These are phyloP conservation scores for Oreochromis grahami DNA, from an alignment of 2,797 vertebrate genomes.

Conservation along the genomic window DNA sequence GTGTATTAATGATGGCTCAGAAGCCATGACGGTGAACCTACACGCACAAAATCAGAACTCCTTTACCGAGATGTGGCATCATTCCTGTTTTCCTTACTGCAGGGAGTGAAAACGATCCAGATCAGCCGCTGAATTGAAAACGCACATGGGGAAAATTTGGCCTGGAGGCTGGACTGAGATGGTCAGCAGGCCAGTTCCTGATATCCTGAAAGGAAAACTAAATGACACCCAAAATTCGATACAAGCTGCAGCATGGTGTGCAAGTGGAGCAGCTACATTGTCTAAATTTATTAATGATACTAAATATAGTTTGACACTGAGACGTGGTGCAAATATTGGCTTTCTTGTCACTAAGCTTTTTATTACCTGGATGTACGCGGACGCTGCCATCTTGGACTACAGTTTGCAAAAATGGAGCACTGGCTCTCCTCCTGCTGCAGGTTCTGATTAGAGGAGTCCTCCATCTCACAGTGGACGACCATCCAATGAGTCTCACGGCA, in stretches of 20 bases:
- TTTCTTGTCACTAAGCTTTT: rapidly evolving
- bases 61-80: not conserved
- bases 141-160: rapidly evolving
- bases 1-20: not conserved
- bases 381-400: not conserved
- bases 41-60: rapidly evolving
- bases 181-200: not conserved
- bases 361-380: rapidly evolving
- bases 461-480: not conserved
- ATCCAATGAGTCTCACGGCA: not conserved
- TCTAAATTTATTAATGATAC: not conserved
- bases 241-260: not conserved
- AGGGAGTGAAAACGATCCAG: not conserved
- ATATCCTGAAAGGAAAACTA: not conserved
- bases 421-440: not conserved
- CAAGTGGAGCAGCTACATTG: rapidly evolving
- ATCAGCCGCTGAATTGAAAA: not conserved
- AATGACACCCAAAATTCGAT: rapidly evolving
- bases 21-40: not conserved
- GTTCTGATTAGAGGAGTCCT: rapidly evolving
- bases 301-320: rapidly evolving
- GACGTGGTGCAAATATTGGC: not conserved
- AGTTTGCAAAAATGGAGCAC: not conserved
- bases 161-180: not conserved
- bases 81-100: not conserved